Conservation (phyloP, 2,113 vertebrate species). For the Crocuta crocuta region DNA sequence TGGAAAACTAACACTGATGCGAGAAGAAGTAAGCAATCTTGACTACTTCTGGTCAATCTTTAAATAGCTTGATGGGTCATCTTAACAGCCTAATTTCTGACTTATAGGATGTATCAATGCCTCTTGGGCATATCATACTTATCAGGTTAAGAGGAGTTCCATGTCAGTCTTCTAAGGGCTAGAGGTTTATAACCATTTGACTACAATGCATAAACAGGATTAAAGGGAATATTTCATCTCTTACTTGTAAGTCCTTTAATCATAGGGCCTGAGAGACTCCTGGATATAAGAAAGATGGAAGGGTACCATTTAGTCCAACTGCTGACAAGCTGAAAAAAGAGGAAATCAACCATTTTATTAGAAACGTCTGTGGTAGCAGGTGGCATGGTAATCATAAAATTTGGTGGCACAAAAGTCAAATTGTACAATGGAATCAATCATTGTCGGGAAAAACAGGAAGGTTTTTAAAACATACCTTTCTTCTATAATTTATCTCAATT, state of each 20-base stretch:
- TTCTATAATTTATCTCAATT: not conserved
- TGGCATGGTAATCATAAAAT: not conserved
- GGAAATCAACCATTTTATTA: conserved; percentile 14
- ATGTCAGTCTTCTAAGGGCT: not conserved
- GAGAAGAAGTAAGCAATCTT: not conserved
- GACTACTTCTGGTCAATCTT: conserved; percentile 4
- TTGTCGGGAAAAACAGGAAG: not conserved
- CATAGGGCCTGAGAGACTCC: not conserved
- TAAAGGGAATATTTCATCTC: not conserved
- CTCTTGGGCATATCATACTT: not conserved
- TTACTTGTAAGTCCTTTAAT: not conserved
- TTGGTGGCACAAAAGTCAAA: not conserved
- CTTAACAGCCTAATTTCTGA: not conserved
- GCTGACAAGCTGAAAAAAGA: not conserved
- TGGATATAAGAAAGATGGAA: not conserved
- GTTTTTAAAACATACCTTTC: not conserved
- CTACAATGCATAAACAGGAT: not conserved
- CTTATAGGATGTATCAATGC: not conserved
- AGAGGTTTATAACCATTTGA: conserved; percentile 6
- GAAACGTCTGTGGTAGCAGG: not conserved
- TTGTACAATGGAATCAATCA: not conserved
- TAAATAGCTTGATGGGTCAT: not conserved
- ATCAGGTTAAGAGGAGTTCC: not conserved
- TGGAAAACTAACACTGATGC: not conserved
- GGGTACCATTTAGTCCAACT: not conserved